These are phyloP conservation scores for Penaeus chinensis DNA, from an alignment of 1,140 invertebrate genomes.

Conservation along the genomic window DNA sequence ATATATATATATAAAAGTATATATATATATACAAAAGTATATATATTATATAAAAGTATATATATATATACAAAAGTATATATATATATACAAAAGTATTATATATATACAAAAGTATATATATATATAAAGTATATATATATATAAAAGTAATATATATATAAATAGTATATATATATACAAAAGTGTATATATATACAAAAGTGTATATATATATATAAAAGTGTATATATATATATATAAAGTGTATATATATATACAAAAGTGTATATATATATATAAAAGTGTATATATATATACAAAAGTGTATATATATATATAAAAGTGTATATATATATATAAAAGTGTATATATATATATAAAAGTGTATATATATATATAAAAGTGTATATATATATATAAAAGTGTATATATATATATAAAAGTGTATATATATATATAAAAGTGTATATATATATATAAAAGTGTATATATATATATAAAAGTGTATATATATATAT, in stretches of 20 bases:
- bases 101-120: not conserved
- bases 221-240: no score
- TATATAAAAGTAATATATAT: not conserved
- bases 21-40: not conserved
- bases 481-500: no score
- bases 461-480: no score
- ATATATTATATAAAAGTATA: not conserved
- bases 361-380: not conserved
- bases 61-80: not conserved
- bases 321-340: not conserved
- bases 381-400: slow-evolving; percentile 10
- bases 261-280: no score
- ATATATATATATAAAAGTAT: not conserved
- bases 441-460: no score
- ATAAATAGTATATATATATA: no score
- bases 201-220: not conserved
- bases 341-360: not conserved
- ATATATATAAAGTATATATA: not conserved
- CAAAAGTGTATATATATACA: not conserved
- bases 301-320: not conserved
- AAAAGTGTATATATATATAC: no score
- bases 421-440: no score
- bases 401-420: no score
- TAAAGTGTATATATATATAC: no score
- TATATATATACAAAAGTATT: not conserved